These are phyloP conservation scores for Tachysurus fulvidraco DNA, from an alignment of 2,113 vertebrate species.

Conservation along the genomic window DNA sequence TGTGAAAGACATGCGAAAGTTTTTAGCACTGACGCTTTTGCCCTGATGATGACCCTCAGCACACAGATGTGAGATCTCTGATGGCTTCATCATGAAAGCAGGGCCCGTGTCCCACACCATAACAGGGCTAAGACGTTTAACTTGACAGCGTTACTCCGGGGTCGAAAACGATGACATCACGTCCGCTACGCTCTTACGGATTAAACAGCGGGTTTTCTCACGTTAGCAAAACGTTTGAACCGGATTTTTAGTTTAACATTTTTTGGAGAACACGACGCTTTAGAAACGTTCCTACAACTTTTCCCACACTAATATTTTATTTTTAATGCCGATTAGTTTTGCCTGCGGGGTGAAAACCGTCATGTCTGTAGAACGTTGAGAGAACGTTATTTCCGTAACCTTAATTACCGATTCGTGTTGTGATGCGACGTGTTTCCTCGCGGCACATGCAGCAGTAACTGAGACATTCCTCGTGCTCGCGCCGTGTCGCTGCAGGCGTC, in stretches of 20 bases:
- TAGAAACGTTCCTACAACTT: neutral
- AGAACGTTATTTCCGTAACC: neutral
- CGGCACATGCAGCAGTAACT: conserved; percentile 44
- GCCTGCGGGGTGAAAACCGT: neutral
- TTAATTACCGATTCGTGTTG: no score
- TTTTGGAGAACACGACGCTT: no score
- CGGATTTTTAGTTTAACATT: neutral
- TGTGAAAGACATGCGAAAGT: neutral
- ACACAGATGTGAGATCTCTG: conserved; percentile 5
- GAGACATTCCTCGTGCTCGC: conserved; percentile 61
- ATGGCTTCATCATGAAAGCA: neutral
- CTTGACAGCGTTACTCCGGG: neutral
- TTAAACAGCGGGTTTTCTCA: neutral
- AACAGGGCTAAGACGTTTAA: neutral
- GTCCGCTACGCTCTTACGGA: neutral
- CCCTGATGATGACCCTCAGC: conserved; percentile 6
- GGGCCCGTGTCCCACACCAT: neutral
- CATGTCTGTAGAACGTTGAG: neutral
- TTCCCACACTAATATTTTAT: neutral
- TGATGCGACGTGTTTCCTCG: neutral
- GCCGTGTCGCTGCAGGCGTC: conserved; percentile 54
- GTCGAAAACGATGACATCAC: no score
- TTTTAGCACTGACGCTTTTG: neutral
- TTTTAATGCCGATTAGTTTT: neutral
- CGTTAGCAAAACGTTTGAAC: no score